Base-by-base conservation (phyloP, 2,113 vertebrate genomes). In the Odocoileus hemionus region DNA sequence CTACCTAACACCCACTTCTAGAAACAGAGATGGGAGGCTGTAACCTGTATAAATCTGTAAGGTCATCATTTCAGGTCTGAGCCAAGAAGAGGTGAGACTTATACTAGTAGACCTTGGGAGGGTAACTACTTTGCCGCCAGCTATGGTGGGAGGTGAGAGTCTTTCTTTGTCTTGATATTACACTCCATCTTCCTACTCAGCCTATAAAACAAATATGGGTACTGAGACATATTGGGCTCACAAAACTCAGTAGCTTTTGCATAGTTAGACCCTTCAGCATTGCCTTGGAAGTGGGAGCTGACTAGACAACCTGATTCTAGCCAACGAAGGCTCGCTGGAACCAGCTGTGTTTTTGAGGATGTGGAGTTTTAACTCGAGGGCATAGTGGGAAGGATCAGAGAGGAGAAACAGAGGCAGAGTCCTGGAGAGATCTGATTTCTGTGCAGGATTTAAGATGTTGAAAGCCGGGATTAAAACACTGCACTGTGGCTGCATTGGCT, bases 161-260 rank as follows among this genome's bases (percentile, higher is more conserved):
- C 61, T 89, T 96, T 43, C 85, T 96, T 93, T 97, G 95, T 93
- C 95, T 86, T 17, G 30, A 47, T 64, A 87, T 87, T 21, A 43
- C 43, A 67, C n/a, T 74, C 60, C 70, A 54, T 97, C 89, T 95
- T 91, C n/a, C 82, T 85, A 3, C 36, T 61, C 61, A 79, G 91
- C 55, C 52, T 76, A 0, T 7, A 33, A 67, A 80, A 83, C 25
- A 83, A 83, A 85, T 3, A 30, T 57, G 6, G 45, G 57, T 39
- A 28, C 15, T 0, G 50, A 97, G 94, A 95, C 12, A 36, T 6
- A 25, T 12, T 4, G 8, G 90, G 15, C 19, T 67, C 39, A 39
- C 25, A 7, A 9, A 90, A 3, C 39, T 76, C 30, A 10, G 12
- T 8, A n/a, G 33, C 58, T 57, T 86, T 36, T 39, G 82, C 55